These are phyloP conservation scores for Austrolebias charrua DNA, from an alignment of 2,797 vertebrate species.

Conservation along the genomic window DNA sequence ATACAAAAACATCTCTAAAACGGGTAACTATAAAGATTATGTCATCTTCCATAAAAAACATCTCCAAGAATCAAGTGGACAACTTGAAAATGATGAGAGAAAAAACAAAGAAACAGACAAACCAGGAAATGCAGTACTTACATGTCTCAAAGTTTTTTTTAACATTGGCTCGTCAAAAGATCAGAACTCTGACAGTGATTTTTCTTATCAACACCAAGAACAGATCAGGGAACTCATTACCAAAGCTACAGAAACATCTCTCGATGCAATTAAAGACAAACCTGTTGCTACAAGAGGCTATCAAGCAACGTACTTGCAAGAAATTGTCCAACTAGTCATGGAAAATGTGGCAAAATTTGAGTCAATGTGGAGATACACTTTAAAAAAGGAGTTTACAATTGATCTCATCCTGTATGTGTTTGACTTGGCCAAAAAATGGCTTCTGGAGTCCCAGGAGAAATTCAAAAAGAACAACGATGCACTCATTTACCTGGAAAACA, in stretches of 20 bases:
- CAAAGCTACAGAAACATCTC: fast-evolving
- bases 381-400: slow-evolving; percentile 41
- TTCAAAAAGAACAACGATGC: slow-evolving; percentile 9
- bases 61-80: background rate
- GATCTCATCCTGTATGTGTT: slow-evolving; percentile 41
- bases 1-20: slow-evolving; percentile 1
- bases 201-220: background rate
- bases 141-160: background rate
- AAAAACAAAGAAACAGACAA: background rate
- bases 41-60: background rate
- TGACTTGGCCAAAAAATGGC: background rate
- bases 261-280: background rate
- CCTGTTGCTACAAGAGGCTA: slow-evolving; percentile 41
- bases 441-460: slow-evolving; percentile 14
- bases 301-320: slow-evolving; percentile 7
- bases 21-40: slow-evolving; percentile 10
- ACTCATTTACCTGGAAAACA: background rate
- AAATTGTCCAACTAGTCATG: background rate
- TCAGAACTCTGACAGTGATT: no score
- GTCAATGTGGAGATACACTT: background rate
- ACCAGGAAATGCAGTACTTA: background rate
- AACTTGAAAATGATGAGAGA: background rate
- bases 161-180: no score
- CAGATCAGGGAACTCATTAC: slow-evolving; percentile 18
- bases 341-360: slow-evolving; percentile 1